Evolutionary conservation across 2,113 vertebrate genomes (phyloP), one percentile per base, ranked within the genome.

Genomic region (Smithornis capensis): DNA sequence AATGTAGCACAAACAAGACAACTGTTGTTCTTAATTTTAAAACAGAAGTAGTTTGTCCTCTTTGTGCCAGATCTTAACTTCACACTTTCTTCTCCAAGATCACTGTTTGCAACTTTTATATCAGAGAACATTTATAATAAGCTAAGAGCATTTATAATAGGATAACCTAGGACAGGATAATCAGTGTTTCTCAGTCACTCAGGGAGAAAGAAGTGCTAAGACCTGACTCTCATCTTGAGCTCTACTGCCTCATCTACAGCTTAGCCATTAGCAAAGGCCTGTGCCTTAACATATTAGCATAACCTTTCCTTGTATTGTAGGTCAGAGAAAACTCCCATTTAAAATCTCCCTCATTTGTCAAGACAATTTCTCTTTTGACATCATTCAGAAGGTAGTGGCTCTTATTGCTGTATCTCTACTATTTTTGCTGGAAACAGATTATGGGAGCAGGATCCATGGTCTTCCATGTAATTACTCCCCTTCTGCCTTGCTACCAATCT

Each of bases 321-420:
- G 94, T 95, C 95, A 91, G 63, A 90, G 63, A 95, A 95, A 91
- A 95, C 95, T 91, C 93, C 93, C 90, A 90, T 86, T 92, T 92
- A 95, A 96, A 95, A 79, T 87, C 78, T 87, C 80, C 85, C 92
- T 95, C 96, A 84, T 96, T 97, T 95, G 95, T 97, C 95, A 97
- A 94, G 94, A 94, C 90, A 95, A 92, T 96, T 95, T 93, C 45
- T 90, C 90, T 95, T 95, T 86, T 94, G 91, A 91, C 95, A 95
- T 93, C 64, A 83, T 57, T 78, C 79, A 92, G 67, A 78, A 85
- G 63, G 74, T 60, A 89, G 81, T 47, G 45, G 70, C 38, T 82
- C 49, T 73, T 89, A 76, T 62, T 91, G 70, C 78, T 8, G 0
- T 77, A 47, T 59, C 83, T 79, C 69, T 79, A 89, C 92, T 93